These are phyloP conservation scores for Hydrotaea diabolus DNA, from an alignment of 2,888 invertebrate genomes.

Conservation along the genomic window DNA sequence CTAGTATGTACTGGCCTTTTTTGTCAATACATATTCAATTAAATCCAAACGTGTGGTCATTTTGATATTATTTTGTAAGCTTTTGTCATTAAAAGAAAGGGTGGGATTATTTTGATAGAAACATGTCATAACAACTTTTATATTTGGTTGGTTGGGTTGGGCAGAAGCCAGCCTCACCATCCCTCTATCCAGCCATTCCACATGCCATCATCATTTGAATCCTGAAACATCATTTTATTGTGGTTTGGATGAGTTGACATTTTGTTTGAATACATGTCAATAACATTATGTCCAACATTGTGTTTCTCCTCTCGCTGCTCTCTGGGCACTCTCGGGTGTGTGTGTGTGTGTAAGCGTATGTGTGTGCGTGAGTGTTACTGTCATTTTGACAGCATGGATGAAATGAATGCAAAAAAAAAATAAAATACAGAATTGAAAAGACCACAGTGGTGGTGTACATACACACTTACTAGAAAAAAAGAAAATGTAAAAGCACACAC, in stretches of 20 bases:
- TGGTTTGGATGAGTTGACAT: constrained; percentile 25
- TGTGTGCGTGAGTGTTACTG: constrained; percentile 18
- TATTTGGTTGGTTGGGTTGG: too few species aligned
- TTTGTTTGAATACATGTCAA: constrained; percentile 38
- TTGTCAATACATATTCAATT: too few species aligned
- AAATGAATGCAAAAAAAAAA: neutral
- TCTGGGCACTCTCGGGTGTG: neutral
- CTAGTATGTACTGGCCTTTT: too few species aligned
- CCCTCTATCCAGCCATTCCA: neutral
- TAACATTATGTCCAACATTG: constrained; percentile 12
- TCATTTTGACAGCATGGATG: constrained; percentile 38
- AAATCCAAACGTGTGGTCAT: constrained; percentile 2
- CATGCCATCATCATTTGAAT: neutral
- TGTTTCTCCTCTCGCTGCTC: neutral
- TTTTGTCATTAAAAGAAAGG: neutral
- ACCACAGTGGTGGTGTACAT: neutral
- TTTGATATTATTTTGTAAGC: neutral
- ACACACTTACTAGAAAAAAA: neutral
- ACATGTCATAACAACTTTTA: too few species aligned
- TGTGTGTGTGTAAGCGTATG: neutral
- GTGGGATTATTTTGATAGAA: neutral
- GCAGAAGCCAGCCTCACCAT: too few species aligned
- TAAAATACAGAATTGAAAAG: constrained; percentile 3
- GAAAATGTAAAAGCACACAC: neutral
- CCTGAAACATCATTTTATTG: constrained; percentile 12